Evolutionary conservation across 2,113 vertebrate species (phyloP), one percentile per base, ranked within the genome.

Genomic region (Megatriorchis doriae): DNA sequence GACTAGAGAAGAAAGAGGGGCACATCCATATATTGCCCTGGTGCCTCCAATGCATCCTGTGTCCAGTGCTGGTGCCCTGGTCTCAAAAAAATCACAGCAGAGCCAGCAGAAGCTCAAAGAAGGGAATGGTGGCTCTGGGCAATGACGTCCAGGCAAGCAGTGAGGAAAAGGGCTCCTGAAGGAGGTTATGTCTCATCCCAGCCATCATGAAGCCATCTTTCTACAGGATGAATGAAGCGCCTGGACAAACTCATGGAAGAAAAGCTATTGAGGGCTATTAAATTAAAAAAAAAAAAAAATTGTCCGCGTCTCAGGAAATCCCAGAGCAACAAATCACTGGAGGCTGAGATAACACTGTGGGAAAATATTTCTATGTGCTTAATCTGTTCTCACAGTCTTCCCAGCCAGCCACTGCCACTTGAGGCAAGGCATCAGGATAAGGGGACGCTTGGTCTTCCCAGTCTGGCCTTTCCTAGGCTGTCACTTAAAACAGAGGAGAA

Each of bases 371-470:
- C 62, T 22, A 7, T 50, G 59, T n/a, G n/a, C 40, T 80, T 14
- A 8, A 12, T n/a, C 27, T 78, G 65, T 38, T 86, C 43, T 70
- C 59, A 52, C n/a, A 68, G 62, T n/a, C 66, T 50, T 86, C 20
- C 48, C 50, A 61, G 62, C 22, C 78, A 55, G 59, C 29, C 1
- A 3, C 13, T 71, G 47, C 29, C 0, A 0, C 65, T 55, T 2
- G 1, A 32, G 55, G 29, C 29, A 50, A 27, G 56, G 21, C 29
- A 56, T 3, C 0, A 4, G 72, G 40, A 16, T 13, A 65, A 59
- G 11, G n/a, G 58, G 19, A 40, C 1, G 0, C 45, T 32, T 3
- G 0, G 0, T 74, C 42, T 62, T 78, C 53, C 56, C 65, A 58
- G 32, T 27, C 17, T 13, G n/a, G 36, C 25, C 38, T 88, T 67